These are phyloP conservation scores for Mesoclemmys tuberculata DNA, from an alignment of 2,113 vertebrate genomes.

Conservation along the genomic window DNA sequence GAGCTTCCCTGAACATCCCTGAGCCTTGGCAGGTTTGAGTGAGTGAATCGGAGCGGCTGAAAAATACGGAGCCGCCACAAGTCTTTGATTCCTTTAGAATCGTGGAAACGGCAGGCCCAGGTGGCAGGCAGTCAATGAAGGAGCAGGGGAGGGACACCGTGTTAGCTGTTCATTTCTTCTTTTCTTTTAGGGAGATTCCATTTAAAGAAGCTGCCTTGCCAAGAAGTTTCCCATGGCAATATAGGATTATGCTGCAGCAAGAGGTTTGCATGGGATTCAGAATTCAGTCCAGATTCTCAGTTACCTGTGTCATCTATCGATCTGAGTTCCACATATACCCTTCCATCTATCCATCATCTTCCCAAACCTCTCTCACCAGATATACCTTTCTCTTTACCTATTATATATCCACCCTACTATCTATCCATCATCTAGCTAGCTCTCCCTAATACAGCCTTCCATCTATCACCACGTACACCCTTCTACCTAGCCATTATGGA, in stretches of 20 bases:
- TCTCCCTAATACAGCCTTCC: not conserved
- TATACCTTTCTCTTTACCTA: not conserved
- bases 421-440: not conserved
- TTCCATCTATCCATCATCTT: not conserved
- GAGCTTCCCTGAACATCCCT: fast-evolving
- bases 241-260: constrained; percentile 29
- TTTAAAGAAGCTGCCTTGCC: constrained; percentile 46
- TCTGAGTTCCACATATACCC: not conserved
- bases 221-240: constrained; percentile 54
- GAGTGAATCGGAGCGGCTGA: not conserved
- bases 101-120: constrained; percentile 32
- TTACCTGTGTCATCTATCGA: constrained; percentile 2
- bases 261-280: not conserved
- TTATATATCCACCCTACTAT: not conserved
- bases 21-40: not conserved
- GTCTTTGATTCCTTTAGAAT: constrained; percentile 31
- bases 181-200: constrained; percentile 40
- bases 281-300: not conserved
- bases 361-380: not conserved
- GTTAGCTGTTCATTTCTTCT: not conserved
- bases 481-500: not conserved
- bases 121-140: not conserved
- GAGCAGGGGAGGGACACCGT: not conserved
- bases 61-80: not conserved
- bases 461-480: not conserved